Conservation (phyloP, 2,797 vertebrate genomes). For the Schizopygopsis pylzovi region DNA sequence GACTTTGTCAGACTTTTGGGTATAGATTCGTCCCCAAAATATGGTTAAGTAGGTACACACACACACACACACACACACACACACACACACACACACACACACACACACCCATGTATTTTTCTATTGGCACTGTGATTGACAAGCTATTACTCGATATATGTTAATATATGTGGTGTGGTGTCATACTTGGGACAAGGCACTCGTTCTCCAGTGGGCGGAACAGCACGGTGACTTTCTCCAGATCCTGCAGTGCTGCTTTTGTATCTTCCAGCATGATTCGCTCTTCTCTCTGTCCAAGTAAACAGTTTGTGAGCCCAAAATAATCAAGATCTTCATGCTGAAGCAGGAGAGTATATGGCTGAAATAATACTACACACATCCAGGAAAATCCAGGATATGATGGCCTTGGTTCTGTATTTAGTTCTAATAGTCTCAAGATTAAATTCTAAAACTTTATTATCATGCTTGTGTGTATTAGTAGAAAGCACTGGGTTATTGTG, state of each 20-base stretch:
- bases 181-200: slow-evolving; percentile 93
- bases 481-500: background rate
- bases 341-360: background rate
- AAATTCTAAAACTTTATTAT: background rate
- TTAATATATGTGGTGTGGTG: slow-evolving; percentile 37
- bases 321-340: background rate
- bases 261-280: slow-evolving; percentile 94
- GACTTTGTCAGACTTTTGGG: no score
- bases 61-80: background rate
- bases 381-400: background rate
- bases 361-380: background rate
- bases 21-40: no score
- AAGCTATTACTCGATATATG: background rate
- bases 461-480: slow-evolving; percentile 4
- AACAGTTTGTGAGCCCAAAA: background rate
- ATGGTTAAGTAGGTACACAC: no score
- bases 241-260: slow-evolving; percentile 89
- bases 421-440: background rate
- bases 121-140: background rate
- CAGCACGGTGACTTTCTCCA: slow-evolving; percentile 94
- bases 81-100: no score
- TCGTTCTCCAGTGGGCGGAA: slow-evolving; percentile 93
- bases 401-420: background rate
- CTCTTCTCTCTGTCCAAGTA: slow-evolving; percentile 86
- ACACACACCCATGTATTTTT: background rate